A percentile compares a stretch with the other conserved stretches of the same genome.
phyloP scores from a whole-genome alignment of 2,113 vertebrate species.

The Cynopterus brachyotis region DNA sequence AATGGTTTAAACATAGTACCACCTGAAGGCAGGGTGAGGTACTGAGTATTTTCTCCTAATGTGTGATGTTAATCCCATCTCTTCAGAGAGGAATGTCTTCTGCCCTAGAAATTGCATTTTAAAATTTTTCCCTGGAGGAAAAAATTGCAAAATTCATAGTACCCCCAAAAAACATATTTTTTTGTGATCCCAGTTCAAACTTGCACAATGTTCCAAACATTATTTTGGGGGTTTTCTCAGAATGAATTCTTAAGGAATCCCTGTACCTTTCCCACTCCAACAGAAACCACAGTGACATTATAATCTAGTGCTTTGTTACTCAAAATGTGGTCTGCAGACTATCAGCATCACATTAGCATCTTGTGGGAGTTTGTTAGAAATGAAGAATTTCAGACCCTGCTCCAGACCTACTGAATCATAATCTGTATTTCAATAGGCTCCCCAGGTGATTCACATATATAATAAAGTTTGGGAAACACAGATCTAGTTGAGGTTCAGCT shows the following conservation, averaged over 20 bases:
- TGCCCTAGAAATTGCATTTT: conserved; percentile 50
- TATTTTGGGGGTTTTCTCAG: not conserved
- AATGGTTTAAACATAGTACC: not conserved
- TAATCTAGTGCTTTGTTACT: not conserved
- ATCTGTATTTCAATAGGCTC: not conserved
- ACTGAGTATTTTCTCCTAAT: conserved; percentile 37
- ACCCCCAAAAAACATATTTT: conserved; percentile 7
- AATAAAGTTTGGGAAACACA: not conserved
- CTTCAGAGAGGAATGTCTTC: conserved; percentile 37
- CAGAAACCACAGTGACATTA: not conserved
- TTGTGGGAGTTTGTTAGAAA: not conserved
- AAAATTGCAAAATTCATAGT: conserved; percentile 39
- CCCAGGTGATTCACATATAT: not conserved
- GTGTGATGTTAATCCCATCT: conserved; percentile 35
- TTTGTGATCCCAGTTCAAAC: conserved; percentile 13
- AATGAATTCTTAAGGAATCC: not conserved
- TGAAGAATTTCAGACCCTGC: not conserved
- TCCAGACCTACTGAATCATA: not conserved
- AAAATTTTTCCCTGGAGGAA: conserved; percentile 10
- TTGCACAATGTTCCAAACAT: not conserved
- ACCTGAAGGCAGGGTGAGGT: not conserved
- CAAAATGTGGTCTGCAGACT: not conserved
- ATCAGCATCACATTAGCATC: not conserved
- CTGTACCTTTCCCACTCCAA: not conserved
- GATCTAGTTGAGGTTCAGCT: not conserved